phyloP scores from a whole-genome alignment of 1,140 invertebrate genomes.

The Megathymus violae region DNA sequence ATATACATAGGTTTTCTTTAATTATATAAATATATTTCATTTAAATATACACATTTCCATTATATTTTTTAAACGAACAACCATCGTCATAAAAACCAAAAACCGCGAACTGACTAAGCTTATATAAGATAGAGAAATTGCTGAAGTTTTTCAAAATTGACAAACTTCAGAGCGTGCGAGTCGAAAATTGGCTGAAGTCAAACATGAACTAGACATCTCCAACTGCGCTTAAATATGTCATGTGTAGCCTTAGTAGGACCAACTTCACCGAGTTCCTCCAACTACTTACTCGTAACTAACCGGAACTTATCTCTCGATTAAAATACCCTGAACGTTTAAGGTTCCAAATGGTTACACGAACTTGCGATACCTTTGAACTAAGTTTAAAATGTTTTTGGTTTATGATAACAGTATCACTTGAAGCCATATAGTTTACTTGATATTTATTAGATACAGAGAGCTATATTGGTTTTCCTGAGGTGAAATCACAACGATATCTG shows the following conservation, averaged over 20 bases:
- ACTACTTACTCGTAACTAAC: slow-evolving; percentile 34
- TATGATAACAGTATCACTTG: too few relatives aligned
- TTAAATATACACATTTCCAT: too few relatives aligned
- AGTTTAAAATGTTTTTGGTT: too few relatives aligned
- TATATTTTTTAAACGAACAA: too few relatives aligned
- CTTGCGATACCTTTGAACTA: not conserved
- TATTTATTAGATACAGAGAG: too few relatives aligned
- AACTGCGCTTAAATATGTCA: slow-evolving; percentile 33
- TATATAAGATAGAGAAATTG: slow-evolving; percentile 25
- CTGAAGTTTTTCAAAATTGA: slow-evolving; percentile 31
- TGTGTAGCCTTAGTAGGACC: slow-evolving; percentile 27
- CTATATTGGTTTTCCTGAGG: too few relatives aligned
- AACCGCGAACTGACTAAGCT: not conserved
- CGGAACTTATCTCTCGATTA: slow-evolving; percentile 33
- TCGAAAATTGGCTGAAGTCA: slow-evolving; percentile 34
- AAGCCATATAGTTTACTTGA: too few relatives aligned
- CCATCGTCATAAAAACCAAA: not conserved
- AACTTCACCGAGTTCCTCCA: slow-evolving; percentile 25
- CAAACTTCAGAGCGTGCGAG: slow-evolving; percentile 26
- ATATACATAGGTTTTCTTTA: too few relatives aligned
- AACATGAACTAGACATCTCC: slow-evolving; percentile 25
- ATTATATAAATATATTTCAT: too few relatives aligned
- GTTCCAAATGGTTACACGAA: not conserved
- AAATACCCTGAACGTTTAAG: slow-evolving; percentile 30
- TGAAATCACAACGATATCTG: too few relatives aligned